phyloP scores from a whole-genome alignment of 2,888 invertebrate species.

The Hypomecis punctinalis region DNA sequence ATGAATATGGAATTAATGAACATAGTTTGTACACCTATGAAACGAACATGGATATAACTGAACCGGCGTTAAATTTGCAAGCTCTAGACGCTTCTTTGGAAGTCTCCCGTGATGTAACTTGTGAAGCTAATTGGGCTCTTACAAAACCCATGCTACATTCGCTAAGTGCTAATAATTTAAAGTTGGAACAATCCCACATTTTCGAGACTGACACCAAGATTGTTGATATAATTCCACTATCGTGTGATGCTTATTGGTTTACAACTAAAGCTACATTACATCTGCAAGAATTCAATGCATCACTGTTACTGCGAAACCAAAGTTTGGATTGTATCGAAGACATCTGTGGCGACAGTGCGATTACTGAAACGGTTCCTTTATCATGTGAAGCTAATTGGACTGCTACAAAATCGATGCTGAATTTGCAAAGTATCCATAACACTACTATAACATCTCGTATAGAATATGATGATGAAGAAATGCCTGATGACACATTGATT shows the following conservation, averaged over 20 bases:
- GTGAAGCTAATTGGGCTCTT: background rate
- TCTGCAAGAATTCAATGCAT: background rate
- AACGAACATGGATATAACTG: too few species aligned
- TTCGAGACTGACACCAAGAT: background rate
- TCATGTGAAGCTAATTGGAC: background rate
- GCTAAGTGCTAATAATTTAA: background rate
- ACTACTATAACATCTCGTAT: background rate
- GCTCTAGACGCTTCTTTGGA: too few species aligned
- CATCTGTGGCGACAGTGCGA: background rate
- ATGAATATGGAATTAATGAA: background rate
- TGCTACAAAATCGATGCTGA: background rate
- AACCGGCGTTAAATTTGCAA: too few species aligned
- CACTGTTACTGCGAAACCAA: background rate
- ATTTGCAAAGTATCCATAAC: background rate
- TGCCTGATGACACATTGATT: background rate
- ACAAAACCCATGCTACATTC: background rate
- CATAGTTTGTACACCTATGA: too few species aligned
- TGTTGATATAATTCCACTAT: background rate
- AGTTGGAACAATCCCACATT: background rate
- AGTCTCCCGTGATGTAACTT: background rate
- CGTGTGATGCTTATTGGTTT: slow-evolving; percentile 1
- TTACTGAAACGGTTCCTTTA: background rate
- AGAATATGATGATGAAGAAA: background rate
- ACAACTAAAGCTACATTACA: background rate
- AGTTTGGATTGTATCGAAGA: background rate